Evolutionary conservation across 2,797 vertebrate species (phyloP).

Genomic region (Pterois miles): DNA sequence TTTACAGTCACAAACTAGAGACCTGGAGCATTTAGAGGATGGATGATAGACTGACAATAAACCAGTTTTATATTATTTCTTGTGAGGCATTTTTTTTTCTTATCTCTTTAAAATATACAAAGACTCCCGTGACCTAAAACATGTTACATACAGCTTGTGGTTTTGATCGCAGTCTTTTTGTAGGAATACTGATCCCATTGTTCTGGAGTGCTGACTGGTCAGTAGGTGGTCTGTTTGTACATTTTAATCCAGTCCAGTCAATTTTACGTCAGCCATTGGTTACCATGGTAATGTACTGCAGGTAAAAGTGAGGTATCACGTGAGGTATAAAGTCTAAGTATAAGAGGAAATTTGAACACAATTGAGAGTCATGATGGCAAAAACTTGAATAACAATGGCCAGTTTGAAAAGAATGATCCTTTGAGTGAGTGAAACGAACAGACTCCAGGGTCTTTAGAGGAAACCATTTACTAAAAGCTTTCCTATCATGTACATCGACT

Average conservation of each 20-base stretch:
- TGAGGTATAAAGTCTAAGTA: no score
- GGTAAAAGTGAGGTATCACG: constrained; percentile 1
- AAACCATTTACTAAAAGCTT: not conserved
- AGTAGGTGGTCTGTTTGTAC: not conserved
- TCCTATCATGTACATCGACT: not conserved
- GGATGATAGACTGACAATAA: no score
- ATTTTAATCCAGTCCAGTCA: not conserved
- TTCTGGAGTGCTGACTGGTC: not conserved
- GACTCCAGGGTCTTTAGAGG: not conserved
- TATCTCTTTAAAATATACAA: not conserved
- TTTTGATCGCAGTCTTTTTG: not conserved
- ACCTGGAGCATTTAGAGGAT: no score
- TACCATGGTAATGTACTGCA: constrained; percentile 16
- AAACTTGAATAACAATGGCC: not conserved
- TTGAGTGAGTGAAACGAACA: not conserved
- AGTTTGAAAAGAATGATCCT: not conserved
- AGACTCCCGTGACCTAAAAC: not conserved
- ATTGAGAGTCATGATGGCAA: not conserved
- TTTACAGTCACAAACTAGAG: no score
- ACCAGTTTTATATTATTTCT: not conserved
- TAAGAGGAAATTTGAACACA: not conserved
- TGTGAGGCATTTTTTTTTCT: not conserved
- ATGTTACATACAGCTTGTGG: not conserved
- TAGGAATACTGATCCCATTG: not conserved
- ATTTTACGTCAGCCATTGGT: constrained; percentile 4